phyloP scores from a whole-genome alignment of 2,888 invertebrate species.

The Oithona nana region DNA sequence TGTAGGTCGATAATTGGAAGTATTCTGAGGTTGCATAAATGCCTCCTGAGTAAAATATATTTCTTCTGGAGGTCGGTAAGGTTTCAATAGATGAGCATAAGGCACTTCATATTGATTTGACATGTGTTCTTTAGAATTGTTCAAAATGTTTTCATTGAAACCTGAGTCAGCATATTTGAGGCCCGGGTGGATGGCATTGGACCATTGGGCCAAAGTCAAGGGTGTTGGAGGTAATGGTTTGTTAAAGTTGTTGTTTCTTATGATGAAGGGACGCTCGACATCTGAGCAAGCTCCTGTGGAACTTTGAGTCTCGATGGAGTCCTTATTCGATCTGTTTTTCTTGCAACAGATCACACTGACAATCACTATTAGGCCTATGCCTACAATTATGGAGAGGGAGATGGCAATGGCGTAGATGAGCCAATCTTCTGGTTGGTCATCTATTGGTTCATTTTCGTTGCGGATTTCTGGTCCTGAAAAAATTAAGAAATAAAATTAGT shows the following conservation, averaged over 20 bases:
- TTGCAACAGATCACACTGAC: background rate
- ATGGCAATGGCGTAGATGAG: too few species aligned
- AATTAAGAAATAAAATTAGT: background rate
- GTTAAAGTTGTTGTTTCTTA: background rate
- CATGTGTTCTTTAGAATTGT: background rate
- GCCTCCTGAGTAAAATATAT: background rate
- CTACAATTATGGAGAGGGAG: constrained; percentile 3
- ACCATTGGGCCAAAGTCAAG: background rate
- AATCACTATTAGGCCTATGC: constrained; percentile 7
- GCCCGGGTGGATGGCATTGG: background rate
- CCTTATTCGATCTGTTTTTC: background rate
- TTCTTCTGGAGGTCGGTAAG: background rate
- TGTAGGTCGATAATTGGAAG: too few species aligned
- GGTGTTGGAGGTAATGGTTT: background rate
- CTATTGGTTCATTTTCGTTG: background rate
- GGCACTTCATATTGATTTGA: constrained; percentile 13
- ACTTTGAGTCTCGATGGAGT: background rate
- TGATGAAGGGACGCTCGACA: constrained; percentile 6
- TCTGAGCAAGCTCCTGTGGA: background rate
- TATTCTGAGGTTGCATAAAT: background rate
- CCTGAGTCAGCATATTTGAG: constrained; percentile 2
- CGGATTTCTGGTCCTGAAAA: background rate
- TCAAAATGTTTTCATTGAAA: constrained; percentile 1
- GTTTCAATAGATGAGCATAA: constrained; percentile 1
- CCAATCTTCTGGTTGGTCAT: background rate